These are phyloP conservation scores for Eupsittula cactorum DNA, from an alignment of 2,113 vertebrate genomes.

Conservation along the genomic window DNA sequence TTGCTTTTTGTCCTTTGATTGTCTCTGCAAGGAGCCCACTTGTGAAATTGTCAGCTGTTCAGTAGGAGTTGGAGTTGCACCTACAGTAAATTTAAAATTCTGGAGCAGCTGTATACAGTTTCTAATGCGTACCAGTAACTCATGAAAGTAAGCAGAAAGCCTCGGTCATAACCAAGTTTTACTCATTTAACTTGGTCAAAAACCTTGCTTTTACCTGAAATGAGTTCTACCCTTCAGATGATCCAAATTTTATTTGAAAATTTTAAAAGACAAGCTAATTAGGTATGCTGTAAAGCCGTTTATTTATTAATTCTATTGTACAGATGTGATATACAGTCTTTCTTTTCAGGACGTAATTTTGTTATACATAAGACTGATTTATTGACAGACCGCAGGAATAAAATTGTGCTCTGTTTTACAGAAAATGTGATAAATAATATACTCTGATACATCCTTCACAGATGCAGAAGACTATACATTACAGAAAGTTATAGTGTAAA, in stretches of 20 bases:
- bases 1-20: neutral
- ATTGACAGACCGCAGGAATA: neutral
- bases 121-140: neutral
- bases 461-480: neutral
- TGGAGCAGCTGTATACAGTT: neutral
- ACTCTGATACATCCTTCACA: neutral
- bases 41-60: neutral
- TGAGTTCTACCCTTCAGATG: neutral
- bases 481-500: neutral
- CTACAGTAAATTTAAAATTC: neutral
- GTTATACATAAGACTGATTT: neutral
- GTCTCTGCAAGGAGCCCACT: neutral
- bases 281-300: neutral
- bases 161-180: neutral
- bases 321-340: neutral
- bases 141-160: neutral
- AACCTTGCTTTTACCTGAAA: neutral
- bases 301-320: neutral
- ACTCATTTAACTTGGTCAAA: neutral
- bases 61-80: neutral
- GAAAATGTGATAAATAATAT: slow-evolving; percentile 2
- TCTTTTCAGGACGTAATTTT: neutral
- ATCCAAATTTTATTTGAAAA: neutral
- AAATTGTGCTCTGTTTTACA: neutral
- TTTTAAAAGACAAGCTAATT: neutral